Conservation (phyloP, 2,797 vertebrate genomes). For the Ambastaia sidthimunki region DNA sequence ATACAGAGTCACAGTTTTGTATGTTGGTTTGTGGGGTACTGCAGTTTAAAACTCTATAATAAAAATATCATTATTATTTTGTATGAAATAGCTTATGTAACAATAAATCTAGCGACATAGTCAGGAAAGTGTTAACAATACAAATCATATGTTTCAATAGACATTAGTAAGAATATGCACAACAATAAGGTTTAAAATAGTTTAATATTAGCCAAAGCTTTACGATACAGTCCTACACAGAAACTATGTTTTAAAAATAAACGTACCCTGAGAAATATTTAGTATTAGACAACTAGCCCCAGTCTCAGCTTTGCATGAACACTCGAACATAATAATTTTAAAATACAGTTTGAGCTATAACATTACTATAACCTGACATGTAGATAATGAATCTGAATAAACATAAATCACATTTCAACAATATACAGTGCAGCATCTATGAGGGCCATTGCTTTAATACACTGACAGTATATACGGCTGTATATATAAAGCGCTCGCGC, state of each 20-base stretch:
- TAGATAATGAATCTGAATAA: too few relatives aligned
- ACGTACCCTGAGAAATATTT: background rate
- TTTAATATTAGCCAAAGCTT: background rate
- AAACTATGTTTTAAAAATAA: background rate
- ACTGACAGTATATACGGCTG: background rate
- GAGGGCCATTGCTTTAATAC: background rate
- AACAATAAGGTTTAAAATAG: too few relatives aligned
- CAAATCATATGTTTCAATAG: too few relatives aligned
- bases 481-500: constrained; percentile 7
- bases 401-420: too few relatives aligned
- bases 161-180: too few relatives aligned
- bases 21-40: too few relatives aligned
- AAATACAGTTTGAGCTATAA: background rate
- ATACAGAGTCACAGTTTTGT: background rate
- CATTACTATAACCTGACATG: too few relatives aligned
- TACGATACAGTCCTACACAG: background rate
- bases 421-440: background rate
- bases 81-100: background rate
- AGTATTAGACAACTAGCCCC: background rate
- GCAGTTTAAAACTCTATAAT: too few relatives aligned
- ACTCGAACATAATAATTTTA: background rate
- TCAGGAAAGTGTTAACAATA: background rate
- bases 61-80: background rate
- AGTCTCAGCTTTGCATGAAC: background rate
- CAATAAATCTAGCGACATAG: background rate